Evolutionary conservation across 2,113 vertebrate species (phyloP).

Genomic region (Plecotus auritus): DNA sequence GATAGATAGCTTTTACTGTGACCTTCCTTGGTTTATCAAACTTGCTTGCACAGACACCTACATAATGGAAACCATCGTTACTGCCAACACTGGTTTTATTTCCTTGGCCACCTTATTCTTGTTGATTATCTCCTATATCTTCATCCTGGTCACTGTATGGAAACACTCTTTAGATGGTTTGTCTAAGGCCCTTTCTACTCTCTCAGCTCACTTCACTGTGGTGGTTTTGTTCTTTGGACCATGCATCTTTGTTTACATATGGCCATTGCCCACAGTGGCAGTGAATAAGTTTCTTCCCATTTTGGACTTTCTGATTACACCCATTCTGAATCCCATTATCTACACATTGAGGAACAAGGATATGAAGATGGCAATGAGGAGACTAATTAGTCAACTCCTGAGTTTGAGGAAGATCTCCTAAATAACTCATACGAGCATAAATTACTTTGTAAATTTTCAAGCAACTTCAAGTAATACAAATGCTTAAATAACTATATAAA

Average conservation of each 20-base stretch:
- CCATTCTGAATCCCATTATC: slow-evolving; percentile 55
- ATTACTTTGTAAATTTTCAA: background rate
- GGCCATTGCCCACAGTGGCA: background rate
- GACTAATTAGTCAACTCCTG: background rate
- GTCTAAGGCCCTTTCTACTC: slow-evolving; percentile 62
- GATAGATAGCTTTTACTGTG: slow-evolving; percentile 44
- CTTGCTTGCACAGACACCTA: slow-evolving; percentile 25
- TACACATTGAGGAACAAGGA: slow-evolving; percentile 62
- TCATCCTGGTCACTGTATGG: slow-evolving; percentile 60
- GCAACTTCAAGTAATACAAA: background rate
- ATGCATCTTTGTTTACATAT: slow-evolving; percentile 42
- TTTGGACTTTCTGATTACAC: slow-evolving; percentile 54
- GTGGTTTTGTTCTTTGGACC: slow-evolving; percentile 63
- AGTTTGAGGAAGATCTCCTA: background rate
- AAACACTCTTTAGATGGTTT: background rate
- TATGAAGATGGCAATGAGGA: slow-evolving; percentile 44
- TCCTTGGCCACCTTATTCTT: slow-evolving; percentile 51
- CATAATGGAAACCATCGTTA: slow-evolving; percentile 58
- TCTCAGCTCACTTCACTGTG: slow-evolving; percentile 47
- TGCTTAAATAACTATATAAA: background rate
- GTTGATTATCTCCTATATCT: slow-evolving; percentile 60
- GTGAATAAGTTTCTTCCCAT: slow-evolving; percentile 59
- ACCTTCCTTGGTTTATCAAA: slow-evolving; percentile 44
- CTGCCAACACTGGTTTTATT: slow-evolving; percentile 67
- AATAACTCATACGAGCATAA: background rate